Percentiles rank a stretch among this genome's conserved stretches.
Conservation (phyloP, 2,797 vertebrate genomes). For the Phataginus tricuspis region DNA sequence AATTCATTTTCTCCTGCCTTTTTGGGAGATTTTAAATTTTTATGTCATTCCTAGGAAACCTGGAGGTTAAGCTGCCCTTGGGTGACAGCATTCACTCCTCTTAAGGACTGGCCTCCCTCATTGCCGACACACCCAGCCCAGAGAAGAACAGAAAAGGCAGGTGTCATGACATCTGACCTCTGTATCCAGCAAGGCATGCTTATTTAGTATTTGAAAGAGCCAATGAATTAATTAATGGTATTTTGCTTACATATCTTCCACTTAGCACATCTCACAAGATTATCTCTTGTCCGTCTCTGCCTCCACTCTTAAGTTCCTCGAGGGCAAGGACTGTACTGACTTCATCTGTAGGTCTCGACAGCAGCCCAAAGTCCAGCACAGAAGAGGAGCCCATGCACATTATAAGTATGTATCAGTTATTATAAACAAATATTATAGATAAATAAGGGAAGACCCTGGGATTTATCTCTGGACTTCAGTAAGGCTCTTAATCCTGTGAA, state of each 20-base stretch:
- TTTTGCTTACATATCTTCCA: background rate
- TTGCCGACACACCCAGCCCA: background rate
- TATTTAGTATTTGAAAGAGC: background rate
- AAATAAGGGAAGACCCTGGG: background rate
- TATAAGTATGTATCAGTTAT: background rate
- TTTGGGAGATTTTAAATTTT: background rate
- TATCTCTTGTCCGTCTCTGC: background rate
- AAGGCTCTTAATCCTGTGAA: constrained; percentile 16
- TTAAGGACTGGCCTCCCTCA: background rate
- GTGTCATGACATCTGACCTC: background rate
- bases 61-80: background rate
- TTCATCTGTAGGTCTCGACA: background rate
- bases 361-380: background rate
- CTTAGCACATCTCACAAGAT: background rate
- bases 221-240: background rate
- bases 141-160: background rate
- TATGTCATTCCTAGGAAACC: background rate
- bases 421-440: background rate
- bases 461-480: background rate
- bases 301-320: background rate
- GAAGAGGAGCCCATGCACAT: background rate
- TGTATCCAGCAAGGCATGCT: accelerated
- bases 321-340: background rate
- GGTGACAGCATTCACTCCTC: background rate
- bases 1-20: background rate